These are phyloP conservation scores for Merodon equestris DNA, from an alignment of 2,888 invertebrate genomes.

Conservation along the genomic window DNA sequence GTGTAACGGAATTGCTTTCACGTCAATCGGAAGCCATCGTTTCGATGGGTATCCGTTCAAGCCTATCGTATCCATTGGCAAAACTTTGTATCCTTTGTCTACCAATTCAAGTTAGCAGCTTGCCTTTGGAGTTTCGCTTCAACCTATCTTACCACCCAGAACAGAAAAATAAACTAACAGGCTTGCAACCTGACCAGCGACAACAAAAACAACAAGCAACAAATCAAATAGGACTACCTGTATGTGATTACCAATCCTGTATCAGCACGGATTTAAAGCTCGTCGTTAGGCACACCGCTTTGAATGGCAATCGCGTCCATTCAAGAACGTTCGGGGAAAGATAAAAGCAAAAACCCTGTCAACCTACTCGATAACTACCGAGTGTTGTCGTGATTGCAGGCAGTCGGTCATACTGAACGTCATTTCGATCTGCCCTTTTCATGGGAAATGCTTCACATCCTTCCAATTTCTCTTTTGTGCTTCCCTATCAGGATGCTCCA, in stretches of 20 bases:
- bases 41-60: conserved; percentile 56
- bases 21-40: conserved; percentile 4
- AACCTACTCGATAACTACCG: conserved; percentile 59
- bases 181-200: conserved; percentile 3
- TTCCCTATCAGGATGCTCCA: conserved; percentile 28
- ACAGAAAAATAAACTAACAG: background rate
- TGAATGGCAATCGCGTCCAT: conserved; percentile 58
- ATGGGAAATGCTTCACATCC: conserved; percentile 4
- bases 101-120: conserved; percentile 34
- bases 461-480: too few relatives aligned
- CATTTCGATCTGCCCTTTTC: conserved; percentile 39
- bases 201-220: conserved; percentile 20
- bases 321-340: conserved; percentile 37
- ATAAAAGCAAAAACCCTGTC: conserved; percentile 42
- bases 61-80: conserved; percentile 7
- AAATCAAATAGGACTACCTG: conserved; percentile 25
- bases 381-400: background rate
- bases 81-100: conserved; percentile 44
- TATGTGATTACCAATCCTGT: conserved; percentile 24
- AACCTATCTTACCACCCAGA: too few relatives aligned
- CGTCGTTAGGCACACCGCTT: conserved; percentile 28
- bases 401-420: conserved; percentile 52
- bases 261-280: conserved; percentile 42
- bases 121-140: conserved; percentile 14
- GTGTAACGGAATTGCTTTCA: too few relatives aligned